Evolutionary conservation across 2,797 vertebrate species (phyloP), one percentile per base, ranked within the genome.

Genomic region (Semaprochilodus insignis): DNA sequence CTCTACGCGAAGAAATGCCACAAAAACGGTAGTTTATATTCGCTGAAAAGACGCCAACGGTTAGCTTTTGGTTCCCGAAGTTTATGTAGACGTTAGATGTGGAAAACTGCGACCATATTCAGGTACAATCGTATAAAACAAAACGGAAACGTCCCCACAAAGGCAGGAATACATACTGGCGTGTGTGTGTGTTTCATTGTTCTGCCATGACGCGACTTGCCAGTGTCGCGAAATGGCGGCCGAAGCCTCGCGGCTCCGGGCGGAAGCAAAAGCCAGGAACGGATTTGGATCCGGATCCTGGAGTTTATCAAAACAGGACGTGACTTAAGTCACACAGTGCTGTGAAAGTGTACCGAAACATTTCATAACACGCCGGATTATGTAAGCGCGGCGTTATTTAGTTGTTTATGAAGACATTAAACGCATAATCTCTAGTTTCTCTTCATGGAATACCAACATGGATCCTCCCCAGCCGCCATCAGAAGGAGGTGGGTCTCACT

Each of bases 151-250:
- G 2, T 31, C 27, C 62, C 62, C 16, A 65, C 62, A 40, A 67
- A 40, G 19, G 0, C 65, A 40, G 16, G 19, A 67, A 40, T 19
- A 67, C 31, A 19, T 5, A 6, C 25, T 6, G 2, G 63, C 13
- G 15, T 19, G 34, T 40, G 65, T 21, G 27, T 67, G 65, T 21
- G 27, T 34, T 3, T 34, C 27, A 81, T 80, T 88, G 86, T 86
- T 88, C 89, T 87, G 87, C 89, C 89, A 90, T 89, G 87, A 91
- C 88, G 81, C 73, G 80, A 82, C 85, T 84, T 77, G 67, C 73
- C 66, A 75, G 78, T 78, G 71, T 74, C 86, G 85, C 86, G 88
- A 91, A 91, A 91, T 91, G 90, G 90, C 89, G 90, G 90, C 81
- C 77, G 79, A 85, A 44, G 84, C 82, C 74, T 69, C 34, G 54